Evolutionary conservation across 2,113 vertebrate species (phyloP), one percentile per base, ranked within the genome.

Genomic region (Sphyrna mokarran): DNA sequence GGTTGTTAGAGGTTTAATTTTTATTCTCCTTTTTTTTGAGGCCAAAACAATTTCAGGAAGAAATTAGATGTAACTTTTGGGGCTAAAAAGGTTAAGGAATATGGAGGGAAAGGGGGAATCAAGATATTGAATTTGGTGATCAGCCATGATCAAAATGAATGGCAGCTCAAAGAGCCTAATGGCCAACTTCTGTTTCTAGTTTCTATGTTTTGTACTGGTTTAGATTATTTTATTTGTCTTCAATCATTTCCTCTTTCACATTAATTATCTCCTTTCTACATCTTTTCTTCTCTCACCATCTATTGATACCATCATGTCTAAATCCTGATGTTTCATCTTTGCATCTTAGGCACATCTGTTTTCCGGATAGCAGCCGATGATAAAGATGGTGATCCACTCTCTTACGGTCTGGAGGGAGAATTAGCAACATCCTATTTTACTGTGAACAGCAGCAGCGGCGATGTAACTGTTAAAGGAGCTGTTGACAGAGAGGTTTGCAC

Each of bases 401-500:
- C 23, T 2, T 95, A 95, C 33, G 94, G 94, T 13, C 29, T 95
- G 40, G 68, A 72, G 69, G 94, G 66, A 72, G 37, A 72, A 48
- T 54, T 72, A 48, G 94, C 94, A 29, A 33, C 23, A 14, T 2
- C 29, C 72, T 72, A 95, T 26, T 95, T 95, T 5, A 95, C 69
- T 18, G 94, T 95, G 69, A 58, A 95, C 94, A 54, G 40, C 68
- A 95, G 68, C 68, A 95, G 69, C 14, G 94, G 94, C 18, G 94
- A 95, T 70, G 68, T 95, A 16, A 72, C 40, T 95, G 18, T 72
- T 72, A 95, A 95, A 54, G 68, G 72, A 70, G 40, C 94, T 37
- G 66, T 95, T 72, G 94, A 95, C 94, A 48, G 94, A 95, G 94
- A 95, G 94, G 94, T 95, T 72, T 29, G 94, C 13, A 6, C 33